Percentiles rank a stretch among this genome's conserved stretches.
These are phyloP conservation scores for Guaruba guarouba DNA, from an alignment of 2,113 vertebrate species.

Conservation along the genomic window DNA sequence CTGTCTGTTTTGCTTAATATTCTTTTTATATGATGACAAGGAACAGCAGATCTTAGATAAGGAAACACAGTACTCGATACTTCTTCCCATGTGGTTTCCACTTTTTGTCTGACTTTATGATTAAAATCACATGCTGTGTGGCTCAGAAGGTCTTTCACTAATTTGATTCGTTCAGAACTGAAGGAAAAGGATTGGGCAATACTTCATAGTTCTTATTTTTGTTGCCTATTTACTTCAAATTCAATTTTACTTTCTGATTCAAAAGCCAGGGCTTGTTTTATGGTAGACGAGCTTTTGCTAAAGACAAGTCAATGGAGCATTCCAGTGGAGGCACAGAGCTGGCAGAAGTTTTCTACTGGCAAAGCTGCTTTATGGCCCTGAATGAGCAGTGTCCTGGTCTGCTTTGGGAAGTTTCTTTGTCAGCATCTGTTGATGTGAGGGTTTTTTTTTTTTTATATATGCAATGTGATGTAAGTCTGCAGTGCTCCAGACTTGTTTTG, in stretches of 20 bases:
- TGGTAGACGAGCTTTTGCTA: neutral
- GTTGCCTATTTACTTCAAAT: neutral
- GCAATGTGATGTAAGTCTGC: neutral
- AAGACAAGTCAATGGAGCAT: constrained; percentile 27
- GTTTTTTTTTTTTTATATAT: neutral
- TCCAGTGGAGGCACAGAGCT: neutral
- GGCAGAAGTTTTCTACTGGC: neutral
- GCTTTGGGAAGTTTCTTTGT: constrained; percentile 17
- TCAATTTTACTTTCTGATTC: neutral
- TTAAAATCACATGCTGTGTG: neutral
- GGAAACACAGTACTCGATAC: neutral
- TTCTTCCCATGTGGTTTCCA: neutral
- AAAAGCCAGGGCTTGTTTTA: constrained; percentile 1
- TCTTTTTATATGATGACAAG: neutral
- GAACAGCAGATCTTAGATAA: neutral
- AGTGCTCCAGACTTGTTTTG: neutral
- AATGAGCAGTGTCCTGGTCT: neutral
- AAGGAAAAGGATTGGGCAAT: neutral
- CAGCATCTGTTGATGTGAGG: neutral
- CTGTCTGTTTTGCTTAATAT: neutral
- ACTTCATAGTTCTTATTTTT: neutral
- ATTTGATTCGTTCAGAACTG: neutral
- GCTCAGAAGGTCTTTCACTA: neutral
- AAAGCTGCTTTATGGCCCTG: neutral
- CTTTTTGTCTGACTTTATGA: neutral